phyloP scores from a whole-genome alignment of 2,113 vertebrate species.

The Pituophis catenifer region DNA sequence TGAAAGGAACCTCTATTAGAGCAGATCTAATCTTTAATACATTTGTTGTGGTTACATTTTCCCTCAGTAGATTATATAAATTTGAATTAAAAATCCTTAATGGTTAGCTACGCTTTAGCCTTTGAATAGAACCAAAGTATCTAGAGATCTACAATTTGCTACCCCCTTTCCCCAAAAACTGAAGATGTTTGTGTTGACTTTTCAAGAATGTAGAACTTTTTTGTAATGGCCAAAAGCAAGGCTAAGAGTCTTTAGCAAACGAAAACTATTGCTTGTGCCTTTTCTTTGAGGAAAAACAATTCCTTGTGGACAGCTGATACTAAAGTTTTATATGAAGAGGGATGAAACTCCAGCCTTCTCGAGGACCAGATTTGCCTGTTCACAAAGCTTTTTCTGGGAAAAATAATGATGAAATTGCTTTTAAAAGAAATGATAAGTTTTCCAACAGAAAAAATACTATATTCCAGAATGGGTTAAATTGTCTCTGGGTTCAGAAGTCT shows the following conservation, averaged over 20 bases:
- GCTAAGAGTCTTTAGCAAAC: slow-evolving; percentile 32
- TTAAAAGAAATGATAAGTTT: slow-evolving; percentile 62
- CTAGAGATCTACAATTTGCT: background rate
- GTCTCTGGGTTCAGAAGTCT: slow-evolving; percentile 74
- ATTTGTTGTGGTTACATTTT: slow-evolving; percentile 33
- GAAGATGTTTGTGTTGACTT: slow-evolving; percentile 16
- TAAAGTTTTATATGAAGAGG: slow-evolving; percentile 49
- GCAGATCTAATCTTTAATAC: slow-evolving; percentile 23
- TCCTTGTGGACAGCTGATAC: slow-evolving; percentile 51
- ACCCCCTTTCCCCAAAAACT: background rate
- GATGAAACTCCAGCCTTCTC: slow-evolving; percentile 33
- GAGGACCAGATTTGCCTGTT: slow-evolving; percentile 48
- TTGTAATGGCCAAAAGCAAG: slow-evolving; percentile 7
- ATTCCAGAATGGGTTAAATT: slow-evolving; percentile 54
- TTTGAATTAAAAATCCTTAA: background rate
- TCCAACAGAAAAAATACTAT: slow-evolving; percentile 29
- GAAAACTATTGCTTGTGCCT: slow-evolving; percentile 47
- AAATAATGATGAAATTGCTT: slow-evolving; percentile 43
- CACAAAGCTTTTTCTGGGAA: slow-evolving; percentile 45
- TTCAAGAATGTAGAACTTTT: slow-evolving; percentile 17
- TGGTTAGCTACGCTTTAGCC: background rate
- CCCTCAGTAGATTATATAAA: background rate
- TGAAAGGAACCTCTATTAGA: slow-evolving; percentile 24
- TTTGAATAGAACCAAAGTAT: slow-evolving; percentile 14
- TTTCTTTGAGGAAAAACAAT: slow-evolving; percentile 37